Evolutionary conservation across 2,113 vertebrate species (phyloP).

Genomic region (Corvus cornix): DNA sequence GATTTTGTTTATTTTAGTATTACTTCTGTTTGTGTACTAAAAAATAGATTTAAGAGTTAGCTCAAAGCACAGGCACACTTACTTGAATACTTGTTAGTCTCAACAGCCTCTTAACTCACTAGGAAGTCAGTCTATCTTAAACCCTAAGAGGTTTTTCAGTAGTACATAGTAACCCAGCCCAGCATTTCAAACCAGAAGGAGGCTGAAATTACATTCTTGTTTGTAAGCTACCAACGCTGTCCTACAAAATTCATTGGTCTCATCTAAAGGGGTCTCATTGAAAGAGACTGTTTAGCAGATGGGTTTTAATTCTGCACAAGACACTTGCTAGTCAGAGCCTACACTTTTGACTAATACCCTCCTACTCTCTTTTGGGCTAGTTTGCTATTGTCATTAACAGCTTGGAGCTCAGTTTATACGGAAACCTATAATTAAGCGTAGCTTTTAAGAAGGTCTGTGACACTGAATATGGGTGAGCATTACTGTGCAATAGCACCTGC

Average conservation of each 20-base stretch:
- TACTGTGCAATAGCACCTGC: conserved; percentile 49
- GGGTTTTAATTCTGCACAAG: neutral
- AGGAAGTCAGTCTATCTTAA: neutral
- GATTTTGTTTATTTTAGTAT: neutral
- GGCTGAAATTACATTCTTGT: neutral
- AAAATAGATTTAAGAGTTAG: neutral
- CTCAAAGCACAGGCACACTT: conserved; percentile 32
- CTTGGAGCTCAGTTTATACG: neutral
- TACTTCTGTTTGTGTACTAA: neutral
- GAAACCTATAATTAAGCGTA: neutral
- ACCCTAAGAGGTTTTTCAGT: neutral
- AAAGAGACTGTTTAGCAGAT: neutral
- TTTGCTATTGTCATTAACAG: neutral
- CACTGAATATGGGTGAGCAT: conserved; percentile 15
- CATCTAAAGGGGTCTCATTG: neutral
- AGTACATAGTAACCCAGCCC: neutral
- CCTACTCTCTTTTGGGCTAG: neutral
- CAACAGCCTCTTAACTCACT: neutral
- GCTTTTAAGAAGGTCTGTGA: neutral
- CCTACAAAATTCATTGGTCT: neutral
- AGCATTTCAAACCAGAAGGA: neutral
- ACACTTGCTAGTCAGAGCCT: conserved; percentile 12
- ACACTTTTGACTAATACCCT: neutral
- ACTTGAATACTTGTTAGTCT: conserved; percentile 1
- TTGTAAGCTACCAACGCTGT: neutral